Percentiles rank a stretch among this genome's conserved stretches.
Evolutionary conservation across 92 coral and sea anemone genomes (phyloP).

Genomic region (Heliopora coerulea): DNA sequence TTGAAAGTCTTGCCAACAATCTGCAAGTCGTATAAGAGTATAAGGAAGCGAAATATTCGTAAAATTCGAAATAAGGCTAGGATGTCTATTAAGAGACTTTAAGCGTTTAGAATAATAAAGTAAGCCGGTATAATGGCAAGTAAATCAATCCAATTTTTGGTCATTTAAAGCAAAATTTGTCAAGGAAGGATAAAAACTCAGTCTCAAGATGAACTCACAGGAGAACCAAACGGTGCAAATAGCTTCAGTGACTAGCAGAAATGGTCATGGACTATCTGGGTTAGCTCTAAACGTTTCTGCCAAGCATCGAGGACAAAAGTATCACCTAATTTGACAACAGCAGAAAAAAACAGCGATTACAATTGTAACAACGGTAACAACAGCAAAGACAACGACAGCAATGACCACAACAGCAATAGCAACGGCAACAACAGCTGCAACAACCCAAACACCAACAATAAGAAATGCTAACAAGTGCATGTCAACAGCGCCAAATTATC

Average conservation of each 20-base stretch:
- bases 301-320: neutral
- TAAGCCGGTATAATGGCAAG: conserved; percentile 81
- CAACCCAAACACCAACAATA: too few species aligned
- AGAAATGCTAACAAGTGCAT: too few species aligned
- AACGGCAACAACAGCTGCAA: too few species aligned
- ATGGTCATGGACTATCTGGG: neutral
- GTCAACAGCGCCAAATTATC: too few species aligned
- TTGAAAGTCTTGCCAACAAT: conserved; percentile 87
- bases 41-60: conserved; percentile 81
- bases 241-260: conserved; percentile 59
- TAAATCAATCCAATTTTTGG: conserved; percentile 91
- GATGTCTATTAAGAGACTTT: conserved; percentile 57
- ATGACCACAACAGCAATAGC: too few species aligned
- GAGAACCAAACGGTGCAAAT: conserved; percentile 88
- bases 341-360: too few species aligned
- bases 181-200: conserved; percentile 67
- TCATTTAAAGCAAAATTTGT: neutral
- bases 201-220: conserved; percentile 70
- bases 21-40: conserved; percentile 87
- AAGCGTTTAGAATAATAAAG: conserved; percentile 47
- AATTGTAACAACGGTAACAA: too few species aligned
- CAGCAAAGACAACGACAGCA: too few species aligned
- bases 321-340: too few species aligned
- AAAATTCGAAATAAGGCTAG: conserved; percentile 70
- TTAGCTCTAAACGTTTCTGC: neutral